Conservation (phyloP, 2,888 invertebrate species). For the Cheilosia impressa region DNA sequence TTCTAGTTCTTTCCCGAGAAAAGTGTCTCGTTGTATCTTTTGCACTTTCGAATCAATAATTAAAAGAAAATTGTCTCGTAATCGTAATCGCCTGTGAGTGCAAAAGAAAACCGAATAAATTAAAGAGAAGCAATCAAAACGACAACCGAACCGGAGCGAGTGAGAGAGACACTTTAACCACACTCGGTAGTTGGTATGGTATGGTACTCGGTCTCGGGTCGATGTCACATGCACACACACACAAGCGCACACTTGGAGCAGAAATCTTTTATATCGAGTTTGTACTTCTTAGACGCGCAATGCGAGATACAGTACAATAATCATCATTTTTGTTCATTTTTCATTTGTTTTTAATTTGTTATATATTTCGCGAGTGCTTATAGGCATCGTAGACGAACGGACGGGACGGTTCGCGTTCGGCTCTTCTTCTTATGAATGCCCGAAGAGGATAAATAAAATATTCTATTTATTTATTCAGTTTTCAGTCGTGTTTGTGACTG, state of each 20-base stretch:
- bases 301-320: conserved; percentile 39
- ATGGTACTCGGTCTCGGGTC: no score
- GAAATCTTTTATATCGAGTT: conserved; percentile 46
- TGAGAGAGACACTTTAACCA: conserved; percentile 54
- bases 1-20: neutral
- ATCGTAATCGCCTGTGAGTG: conserved; percentile 62
- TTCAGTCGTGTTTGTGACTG: conserved; percentile 33
- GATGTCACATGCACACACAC: conserved; percentile 57
- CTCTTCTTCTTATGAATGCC: conserved; percentile 10
- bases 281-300: conserved; percentile 71
- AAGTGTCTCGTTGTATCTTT: conserved; percentile 51
- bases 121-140: conserved; percentile 63
- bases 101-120: conserved; percentile 68
- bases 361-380: conserved; percentile 33
- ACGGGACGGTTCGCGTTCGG: neutral
- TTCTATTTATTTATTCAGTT: conserved; percentile 39
- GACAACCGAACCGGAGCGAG: conserved; percentile 45
- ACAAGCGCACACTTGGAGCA: conserved; percentile 4
- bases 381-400: neutral
- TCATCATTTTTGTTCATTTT: conserved; percentile 25
- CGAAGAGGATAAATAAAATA: conserved; percentile 44
- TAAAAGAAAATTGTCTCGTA: conserved; percentile 69
- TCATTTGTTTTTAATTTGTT: conserved; percentile 56
- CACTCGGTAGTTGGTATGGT: no score
- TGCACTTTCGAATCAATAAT: conserved; percentile 71